These are phyloP conservation scores for Drosophila rellima DNA, from an alignment of 2,888 invertebrate genomes.

Conservation along the genomic window DNA sequence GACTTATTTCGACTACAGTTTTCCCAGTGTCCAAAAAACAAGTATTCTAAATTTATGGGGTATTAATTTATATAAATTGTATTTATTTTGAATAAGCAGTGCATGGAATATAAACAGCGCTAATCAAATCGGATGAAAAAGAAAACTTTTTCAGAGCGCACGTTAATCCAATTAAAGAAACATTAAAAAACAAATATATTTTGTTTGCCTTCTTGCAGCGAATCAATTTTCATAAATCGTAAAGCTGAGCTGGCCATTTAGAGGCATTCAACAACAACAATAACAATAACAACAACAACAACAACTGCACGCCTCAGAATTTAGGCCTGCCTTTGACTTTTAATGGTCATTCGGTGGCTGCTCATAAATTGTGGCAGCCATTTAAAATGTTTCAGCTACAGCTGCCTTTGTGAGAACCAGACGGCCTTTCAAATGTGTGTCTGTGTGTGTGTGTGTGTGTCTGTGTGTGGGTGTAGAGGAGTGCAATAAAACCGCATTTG, in stretches of 20 bases:
- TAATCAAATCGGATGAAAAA: slow-evolving; percentile 20
- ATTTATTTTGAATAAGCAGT: slow-evolving; percentile 1
- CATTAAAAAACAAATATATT: slow-evolving; percentile 48
- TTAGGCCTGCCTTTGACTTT: slow-evolving; percentile 56
- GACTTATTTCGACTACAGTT: background rate
- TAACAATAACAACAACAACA: slow-evolving; percentile 25
- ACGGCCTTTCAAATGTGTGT: slow-evolving; percentile 9
- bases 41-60: background rate
- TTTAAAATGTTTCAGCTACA: slow-evolving; percentile 62
- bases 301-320: slow-evolving; percentile 42
- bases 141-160: background rate
- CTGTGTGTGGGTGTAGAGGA: slow-evolving; percentile 36
- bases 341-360: slow-evolving; percentile 77
- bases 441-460: background rate
- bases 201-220: slow-evolving; percentile 30
- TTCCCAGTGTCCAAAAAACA: background rate
- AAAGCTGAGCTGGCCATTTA: slow-evolving; percentile 46
- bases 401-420: slow-evolving; percentile 29
- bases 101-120: slow-evolving; percentile 1
- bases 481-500: slow-evolving; percentile 72
- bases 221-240: slow-evolving; percentile 83
- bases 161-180: slow-evolving; percentile 48
- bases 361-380: slow-evolving; percentile 73
- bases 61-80: background rate
- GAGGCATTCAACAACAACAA: slow-evolving; percentile 18